A percentile compares a stretch with the other conserved stretches of the same genome.
Evolutionary conservation across 2,113 vertebrate species (phyloP).

Genomic region (Gallinago jamesoni): DNA sequence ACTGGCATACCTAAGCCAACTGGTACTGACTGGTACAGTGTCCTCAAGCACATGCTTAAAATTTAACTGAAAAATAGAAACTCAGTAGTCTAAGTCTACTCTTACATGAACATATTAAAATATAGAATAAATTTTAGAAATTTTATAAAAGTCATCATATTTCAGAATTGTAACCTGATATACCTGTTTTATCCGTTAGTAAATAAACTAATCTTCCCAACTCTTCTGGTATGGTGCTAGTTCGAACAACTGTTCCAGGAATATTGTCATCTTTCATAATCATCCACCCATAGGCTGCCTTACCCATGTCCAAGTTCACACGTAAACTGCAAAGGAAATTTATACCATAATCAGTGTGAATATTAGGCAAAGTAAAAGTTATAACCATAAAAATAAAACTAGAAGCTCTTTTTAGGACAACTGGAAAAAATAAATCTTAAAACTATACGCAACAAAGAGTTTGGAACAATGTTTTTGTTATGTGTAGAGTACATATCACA

Average conservation of each 20-base stretch:
- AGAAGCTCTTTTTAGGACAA: neutral
- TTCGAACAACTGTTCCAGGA: slow-evolving; percentile 94
- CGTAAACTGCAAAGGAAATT: slow-evolving; percentile 82
- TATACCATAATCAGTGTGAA: slow-evolving; percentile 13
- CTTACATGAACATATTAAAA: neutral
- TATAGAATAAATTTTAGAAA: neutral
- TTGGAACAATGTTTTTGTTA: neutral
- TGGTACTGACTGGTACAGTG: neutral
- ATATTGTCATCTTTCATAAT: slow-evolving; percentile 97
- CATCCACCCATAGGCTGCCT: slow-evolving; percentile 97
- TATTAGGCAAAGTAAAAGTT: neutral
- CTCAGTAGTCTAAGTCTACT: neutral
- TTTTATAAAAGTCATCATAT: neutral
- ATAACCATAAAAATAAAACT: neutral
- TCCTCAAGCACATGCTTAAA: neutral
- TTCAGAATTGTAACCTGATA: slow-evolving; percentile 15
- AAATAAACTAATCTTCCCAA: slow-evolving; percentile 94
- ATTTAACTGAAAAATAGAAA: neutral
- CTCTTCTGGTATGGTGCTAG: slow-evolving; percentile 98
- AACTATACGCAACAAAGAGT: neutral
- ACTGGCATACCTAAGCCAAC: neutral
- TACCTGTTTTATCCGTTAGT: slow-evolving; percentile 97
- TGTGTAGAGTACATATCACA: neutral
- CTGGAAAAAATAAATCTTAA: neutral
- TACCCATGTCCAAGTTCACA: slow-evolving; percentile 98